These are phyloP conservation scores for Phymanthus crucifer DNA, from an alignment of 92 coral and sea anemone species.

Conservation along the genomic window DNA sequence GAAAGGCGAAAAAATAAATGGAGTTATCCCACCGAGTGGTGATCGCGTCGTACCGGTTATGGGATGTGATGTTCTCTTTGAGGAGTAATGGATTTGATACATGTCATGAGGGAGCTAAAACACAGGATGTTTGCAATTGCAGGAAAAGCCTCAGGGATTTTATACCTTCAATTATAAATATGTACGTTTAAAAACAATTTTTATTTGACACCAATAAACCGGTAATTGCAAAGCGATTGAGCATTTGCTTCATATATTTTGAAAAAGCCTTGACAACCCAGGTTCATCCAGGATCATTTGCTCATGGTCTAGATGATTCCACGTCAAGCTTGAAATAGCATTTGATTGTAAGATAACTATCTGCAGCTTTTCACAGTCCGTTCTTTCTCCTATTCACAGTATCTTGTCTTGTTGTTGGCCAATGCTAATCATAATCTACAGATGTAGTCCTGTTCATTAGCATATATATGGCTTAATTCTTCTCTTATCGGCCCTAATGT, in stretches of 20 bases:
- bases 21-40: too few relatives aligned
- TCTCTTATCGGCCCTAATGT: conserved; percentile 9
- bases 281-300: not conserved
- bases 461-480: conserved; percentile 13
- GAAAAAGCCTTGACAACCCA: not conserved
- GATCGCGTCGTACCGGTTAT: not conserved
- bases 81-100: not conserved
- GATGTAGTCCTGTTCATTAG: conserved; percentile 12
- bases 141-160: conserved; percentile 3
- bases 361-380: conserved; percentile 8
- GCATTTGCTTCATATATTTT: conserved; percentile 3
- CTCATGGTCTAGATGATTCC: not conserved
- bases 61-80: not conserved
- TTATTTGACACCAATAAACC: conserved; percentile 27
- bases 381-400: not conserved
- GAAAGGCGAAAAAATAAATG: too few relatives aligned
- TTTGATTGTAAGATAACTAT: not conserved
- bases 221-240: conserved; percentile 30
- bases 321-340: not conserved
- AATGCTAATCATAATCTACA: conserved; percentile 4
- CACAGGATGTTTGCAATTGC: conserved; percentile 3
- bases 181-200: conserved; percentile 11
- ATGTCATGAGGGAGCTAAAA: not conserved
- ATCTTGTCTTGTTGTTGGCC: conserved; percentile 1
- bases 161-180: conserved; percentile 9